Evolutionary conservation across 2,113 vertebrate species (phyloP), one percentile per base, ranked within the genome.

Genomic region (Grantiella picta): DNA sequence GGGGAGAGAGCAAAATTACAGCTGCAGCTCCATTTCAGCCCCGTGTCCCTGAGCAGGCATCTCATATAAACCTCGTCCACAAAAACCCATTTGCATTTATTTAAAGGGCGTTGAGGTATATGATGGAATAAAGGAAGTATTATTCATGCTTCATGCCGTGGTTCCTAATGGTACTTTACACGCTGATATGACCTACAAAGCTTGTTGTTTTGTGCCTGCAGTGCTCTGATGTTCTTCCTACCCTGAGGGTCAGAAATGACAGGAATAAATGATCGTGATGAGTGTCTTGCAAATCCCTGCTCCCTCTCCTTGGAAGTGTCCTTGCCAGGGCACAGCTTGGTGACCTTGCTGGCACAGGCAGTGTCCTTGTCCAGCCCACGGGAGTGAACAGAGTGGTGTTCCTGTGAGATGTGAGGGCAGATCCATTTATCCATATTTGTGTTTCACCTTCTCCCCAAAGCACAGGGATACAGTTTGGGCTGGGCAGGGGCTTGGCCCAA

Each of bases 81-180:
- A 95, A 84, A 84, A 57, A 86, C 3, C 10, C 47, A 91, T 92
- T 92, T 87, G 75, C 89, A 33, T 81, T 83, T 84, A 81, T 93
- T 96, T 89, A 86, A 92, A 94, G 88, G 80, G 60, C 4, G 4
- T 83, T 94, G 95, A 96, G 89, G 92, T 93, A n/a, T 71, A 68
- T 2, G 35, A 76, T 38, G 57, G 86, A 86, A 94, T 84, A 94
- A 94, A 92, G 47, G 75, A 44, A 85, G 68, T 23, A 42, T 83
- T 92, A 93, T 84, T 90, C 68, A 71, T 11, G 71, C 79, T 88
- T 53, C 1, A 20, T 94, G 88, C 82, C 36, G 76, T 75, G 90
- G 90, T 88, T 95, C 56, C 83, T 95, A 90, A 95, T 92, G 68
- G 71, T 47, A 56, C 71, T 89, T 90, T 42, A 61, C 19, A 52